Base-by-base conservation (phyloP, 2,888 invertebrate species). In the Pseudanteris insignis region DNA sequence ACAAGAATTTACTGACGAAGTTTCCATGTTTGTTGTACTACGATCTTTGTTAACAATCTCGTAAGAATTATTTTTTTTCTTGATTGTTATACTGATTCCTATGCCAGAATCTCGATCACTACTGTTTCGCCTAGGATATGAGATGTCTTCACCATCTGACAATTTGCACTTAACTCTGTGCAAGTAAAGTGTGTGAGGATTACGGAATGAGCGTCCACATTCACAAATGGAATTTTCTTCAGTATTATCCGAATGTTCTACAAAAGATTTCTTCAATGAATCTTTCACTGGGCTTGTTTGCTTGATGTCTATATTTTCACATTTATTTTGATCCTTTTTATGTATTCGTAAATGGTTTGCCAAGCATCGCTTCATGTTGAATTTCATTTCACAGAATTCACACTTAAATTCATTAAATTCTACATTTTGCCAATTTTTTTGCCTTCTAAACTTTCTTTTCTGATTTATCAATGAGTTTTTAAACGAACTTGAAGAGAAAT, bases 31-130 rank as follows among this genome's bases (percentile, higher is more conserved):
- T 7, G 70, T 66, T 21, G 64, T 61, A 9, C 59, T 65, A 11
- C 40, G 60, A 34, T 72, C 70, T 47, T 66, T 75, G 13, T 70
- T 71, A 7, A 80, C 75, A 53, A 79, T 73, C 58, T 78, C 75
- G 59, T 78, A 80, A 1, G 76, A 77, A 69, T 78, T 68, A 50
- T 79, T 77, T 33, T 71, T 75, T 48, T 78, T 79, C 44, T 79
- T 79, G 15, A 79, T 79, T 9, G 75, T 78, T 43, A 78, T 77
- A 26, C 69, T 76, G 36, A 80, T 75, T 11, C 75, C 77, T 59
- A 71, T 72, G 12, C 73, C 71, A 18, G 75, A 74, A 55, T 75
- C 73, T n/a, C 67, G 63, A 43, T 78, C 75, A 53, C 66, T 72
- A 51, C 64, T 71, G 30, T 51, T 69, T 9, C 68, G 44, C 4